A percentile compares a stretch with the other conserved stretches of the same genome.
Evolutionary conservation across 2,113 vertebrate genomes (phyloP).

Genomic region (Plestiodon gilberti): DNA sequence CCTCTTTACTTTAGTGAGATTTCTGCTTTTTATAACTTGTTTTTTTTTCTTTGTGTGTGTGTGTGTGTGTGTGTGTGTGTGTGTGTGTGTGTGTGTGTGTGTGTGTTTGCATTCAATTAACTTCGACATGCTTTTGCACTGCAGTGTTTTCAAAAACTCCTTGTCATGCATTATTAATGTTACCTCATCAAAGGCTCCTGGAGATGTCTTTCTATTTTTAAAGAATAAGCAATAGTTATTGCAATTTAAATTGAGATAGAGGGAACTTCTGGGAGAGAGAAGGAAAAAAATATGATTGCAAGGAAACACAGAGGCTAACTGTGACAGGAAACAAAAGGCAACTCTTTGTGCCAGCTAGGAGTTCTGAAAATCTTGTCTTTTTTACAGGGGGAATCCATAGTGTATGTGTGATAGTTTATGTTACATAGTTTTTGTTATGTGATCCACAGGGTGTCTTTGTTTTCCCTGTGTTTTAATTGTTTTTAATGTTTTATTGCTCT

Average conservation of each 20-base stretch:
- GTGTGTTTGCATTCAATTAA: conserved; percentile 52
- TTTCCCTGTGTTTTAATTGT: no score
- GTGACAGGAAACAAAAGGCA: neutral
- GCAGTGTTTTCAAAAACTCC: conserved; percentile 40
- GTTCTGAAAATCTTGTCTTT: neutral
- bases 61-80: neutral
- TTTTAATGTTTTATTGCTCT: no score
- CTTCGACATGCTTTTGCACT: neutral
- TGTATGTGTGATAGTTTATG: no score
- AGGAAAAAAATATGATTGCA: neutral
- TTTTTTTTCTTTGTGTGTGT: neutral
- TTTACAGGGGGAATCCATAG: neutral
- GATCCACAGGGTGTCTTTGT: no score
- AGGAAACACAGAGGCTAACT: neutral
- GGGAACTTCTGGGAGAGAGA: conserved; percentile 8
- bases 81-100: neutral
- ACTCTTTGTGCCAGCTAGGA: neutral
- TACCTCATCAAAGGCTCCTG: conserved; percentile 39
- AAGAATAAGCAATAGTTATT: conserved; percentile 46
- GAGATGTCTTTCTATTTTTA: conserved; percentile 39
- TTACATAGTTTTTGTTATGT: no score
- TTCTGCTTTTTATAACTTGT: neutral
- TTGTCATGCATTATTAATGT: conserved; percentile 51
- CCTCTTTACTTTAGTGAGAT: neutral
- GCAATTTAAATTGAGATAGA: conserved; percentile 35